phyloP scores from a whole-genome alignment of 1,140 invertebrate species.

The Ceratina calcarata region DNA sequence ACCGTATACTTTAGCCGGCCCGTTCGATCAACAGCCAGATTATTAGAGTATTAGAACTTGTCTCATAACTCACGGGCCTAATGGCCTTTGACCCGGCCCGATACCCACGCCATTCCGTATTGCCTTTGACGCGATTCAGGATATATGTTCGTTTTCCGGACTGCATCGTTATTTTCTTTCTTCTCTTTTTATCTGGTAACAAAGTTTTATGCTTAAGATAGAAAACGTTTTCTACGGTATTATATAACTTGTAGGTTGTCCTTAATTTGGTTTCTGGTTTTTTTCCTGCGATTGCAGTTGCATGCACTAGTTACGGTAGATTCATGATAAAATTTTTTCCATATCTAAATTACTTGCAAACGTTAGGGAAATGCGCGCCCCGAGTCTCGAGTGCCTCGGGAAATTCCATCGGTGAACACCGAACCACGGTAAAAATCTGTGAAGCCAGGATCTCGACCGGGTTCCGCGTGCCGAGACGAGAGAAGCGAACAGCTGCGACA shows the following conservation, averaged over 20 bases:
- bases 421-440: background rate
- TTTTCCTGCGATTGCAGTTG: no score
- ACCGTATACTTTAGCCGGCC: constrained; percentile 38
- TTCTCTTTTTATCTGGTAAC: background rate
- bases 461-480: constrained; percentile 57
- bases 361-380: no score
- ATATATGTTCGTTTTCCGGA: constrained; percentile 52
- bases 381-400: no score
- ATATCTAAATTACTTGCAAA: no score
- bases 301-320: no score
- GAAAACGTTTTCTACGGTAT: no score
- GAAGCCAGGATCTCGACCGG: constrained; percentile 22
- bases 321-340: no score
- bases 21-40: constrained; percentile 76
- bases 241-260: no score
- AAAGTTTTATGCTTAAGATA: background rate
- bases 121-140: constrained; percentile 71
- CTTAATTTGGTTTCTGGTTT: no score
- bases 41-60: constrained; percentile 80
- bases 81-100: constrained; percentile 71
- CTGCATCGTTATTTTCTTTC: background rate
- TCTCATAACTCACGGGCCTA: constrained; percentile 78
- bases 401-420: no score
- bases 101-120: constrained; percentile 60
- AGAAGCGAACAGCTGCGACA: constrained; percentile 70